These are phyloP conservation scores for Serranus cabrilla DNA, from an alignment of 2,797 vertebrate species.

Conservation along the genomic window DNA sequence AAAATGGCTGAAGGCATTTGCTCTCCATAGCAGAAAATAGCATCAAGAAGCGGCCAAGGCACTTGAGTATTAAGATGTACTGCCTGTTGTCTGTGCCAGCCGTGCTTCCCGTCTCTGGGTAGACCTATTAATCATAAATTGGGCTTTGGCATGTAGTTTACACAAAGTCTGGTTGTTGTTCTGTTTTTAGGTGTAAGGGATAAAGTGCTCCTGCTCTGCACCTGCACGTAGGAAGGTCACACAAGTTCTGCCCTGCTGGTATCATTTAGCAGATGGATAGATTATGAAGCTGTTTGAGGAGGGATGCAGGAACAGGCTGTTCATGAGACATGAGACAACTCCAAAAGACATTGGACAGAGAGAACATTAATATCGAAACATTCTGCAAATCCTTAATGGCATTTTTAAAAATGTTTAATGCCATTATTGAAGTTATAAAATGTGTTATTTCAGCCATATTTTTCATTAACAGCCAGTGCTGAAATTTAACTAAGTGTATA, in stretches of 20 bases:
- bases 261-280: not conserved
- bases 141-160: constrained; percentile 36
- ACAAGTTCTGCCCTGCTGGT: not conserved
- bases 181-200: constrained; percentile 31
- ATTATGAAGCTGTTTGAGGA: not conserved
- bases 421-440: too few relatives aligned
- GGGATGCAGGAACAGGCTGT: not conserved
- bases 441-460: too few relatives aligned
- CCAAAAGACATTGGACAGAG: too few relatives aligned
- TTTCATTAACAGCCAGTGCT: too few relatives aligned
- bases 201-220: constrained; percentile 27
- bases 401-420: too few relatives aligned
- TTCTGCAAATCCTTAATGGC: too few relatives aligned
- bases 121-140: constrained; percentile 60
- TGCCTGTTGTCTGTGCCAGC: constrained; percentile 49
- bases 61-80: constrained; percentile 57
- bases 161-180: constrained; percentile 30
- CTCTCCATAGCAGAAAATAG: constrained; percentile 62
- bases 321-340: too few relatives aligned
- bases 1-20: constrained; percentile 54
- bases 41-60: constrained; percentile 36
- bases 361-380: too few relatives aligned
- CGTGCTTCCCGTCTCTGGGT: constrained; percentile 43
- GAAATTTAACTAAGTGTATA: too few relatives aligned
- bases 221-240: constrained; percentile 21